phyloP scores from a whole-genome alignment of 2,113 vertebrate species.

The Tiliqua scincoides region DNA sequence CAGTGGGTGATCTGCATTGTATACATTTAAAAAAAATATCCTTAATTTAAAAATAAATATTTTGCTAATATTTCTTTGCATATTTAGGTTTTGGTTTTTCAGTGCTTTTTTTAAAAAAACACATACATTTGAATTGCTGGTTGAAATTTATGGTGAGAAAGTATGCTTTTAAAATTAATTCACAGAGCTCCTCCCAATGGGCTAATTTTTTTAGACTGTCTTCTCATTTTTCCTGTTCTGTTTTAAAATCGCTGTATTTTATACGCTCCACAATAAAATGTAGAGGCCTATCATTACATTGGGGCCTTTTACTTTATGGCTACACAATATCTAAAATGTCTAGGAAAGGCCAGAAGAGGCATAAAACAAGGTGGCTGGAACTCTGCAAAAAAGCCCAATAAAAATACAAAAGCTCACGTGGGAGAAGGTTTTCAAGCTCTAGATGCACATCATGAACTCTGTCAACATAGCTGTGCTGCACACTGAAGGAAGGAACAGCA shows the following conservation, averaged over 20 bases:
- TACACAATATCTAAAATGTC: constrained; percentile 61
- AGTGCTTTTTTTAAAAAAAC: constrained; percentile 4
- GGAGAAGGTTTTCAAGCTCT: not conserved
- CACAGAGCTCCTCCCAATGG: constrained; percentile 44
- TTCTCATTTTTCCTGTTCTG: constrained; percentile 51
- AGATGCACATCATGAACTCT: not conserved
- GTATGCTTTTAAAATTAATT: constrained; percentile 51
- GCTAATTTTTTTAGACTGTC: constrained; percentile 39
- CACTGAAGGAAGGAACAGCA: not conserved
- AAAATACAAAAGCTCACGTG: constrained; percentile 11
- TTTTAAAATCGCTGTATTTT: constrained; percentile 57
- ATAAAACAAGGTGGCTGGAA: constrained; percentile 30
- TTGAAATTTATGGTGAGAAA: constrained; percentile 36
- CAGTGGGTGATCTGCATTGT: not conserved
- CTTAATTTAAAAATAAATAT: not conserved
- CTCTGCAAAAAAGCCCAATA: constrained; percentile 27
- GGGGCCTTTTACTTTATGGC: constrained; percentile 53
- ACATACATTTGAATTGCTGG: constrained; percentile 20
- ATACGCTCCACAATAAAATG: constrained; percentile 49
- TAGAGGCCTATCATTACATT: constrained; percentile 54
- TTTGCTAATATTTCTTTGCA: not conserved
- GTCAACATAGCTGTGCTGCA: not conserved
- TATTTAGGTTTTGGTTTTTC: not conserved
- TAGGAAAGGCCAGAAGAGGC: constrained; percentile 50
- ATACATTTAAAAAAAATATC: not conserved